Evolutionary conservation across 1,140 invertebrate species (phyloP).

Genomic region (Pseudomyrmex pallidus): DNA sequence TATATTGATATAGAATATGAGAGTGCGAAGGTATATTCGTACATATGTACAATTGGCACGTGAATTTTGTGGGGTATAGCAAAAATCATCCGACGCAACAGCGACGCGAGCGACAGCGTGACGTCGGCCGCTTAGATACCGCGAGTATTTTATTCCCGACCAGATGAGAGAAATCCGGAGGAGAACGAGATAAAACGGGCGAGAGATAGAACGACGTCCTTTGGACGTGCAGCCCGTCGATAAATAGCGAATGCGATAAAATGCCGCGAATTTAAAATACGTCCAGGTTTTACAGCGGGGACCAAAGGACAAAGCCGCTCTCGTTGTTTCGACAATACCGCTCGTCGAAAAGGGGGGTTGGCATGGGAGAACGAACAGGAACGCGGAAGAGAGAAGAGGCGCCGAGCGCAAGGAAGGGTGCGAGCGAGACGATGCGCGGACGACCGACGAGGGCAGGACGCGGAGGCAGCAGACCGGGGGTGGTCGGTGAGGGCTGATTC

Average conservation of each 20-base stretch:
- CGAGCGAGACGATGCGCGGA: conserved; percentile 63
- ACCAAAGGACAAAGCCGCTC: conserved; percentile 76
- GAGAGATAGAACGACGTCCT: conserved; percentile 69
- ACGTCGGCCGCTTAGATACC: conserved; percentile 53
- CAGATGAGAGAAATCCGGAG: conserved; percentile 41
- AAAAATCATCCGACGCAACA: conserved; percentile 64
- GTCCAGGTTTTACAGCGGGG: conserved; percentile 75
- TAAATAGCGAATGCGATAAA: conserved; percentile 77
- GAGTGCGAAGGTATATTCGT: background rate
- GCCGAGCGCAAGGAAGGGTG: conserved; percentile 59
- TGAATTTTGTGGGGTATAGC: background rate
- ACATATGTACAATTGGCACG: background rate
- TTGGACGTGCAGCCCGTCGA: conserved; percentile 74
- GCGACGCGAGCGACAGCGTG: conserved; percentile 56
- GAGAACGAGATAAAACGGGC: conserved; percentile 48
- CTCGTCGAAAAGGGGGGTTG: conserved; percentile 73
- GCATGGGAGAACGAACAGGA: conserved; percentile 67
- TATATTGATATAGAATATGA: background rate
- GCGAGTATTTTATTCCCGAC: conserved; percentile 66
- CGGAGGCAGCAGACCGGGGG: conserved; percentile 50
- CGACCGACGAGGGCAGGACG: conserved; percentile 68
- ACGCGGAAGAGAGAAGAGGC: conserved; percentile 41
- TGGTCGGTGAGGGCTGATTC: conserved; percentile 71
- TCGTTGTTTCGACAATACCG: conserved; percentile 77
- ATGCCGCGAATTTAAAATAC: conserved; percentile 77